Conservation (phyloP, 2,113 vertebrate genomes). For the Talpa occidentalis region DNA sequence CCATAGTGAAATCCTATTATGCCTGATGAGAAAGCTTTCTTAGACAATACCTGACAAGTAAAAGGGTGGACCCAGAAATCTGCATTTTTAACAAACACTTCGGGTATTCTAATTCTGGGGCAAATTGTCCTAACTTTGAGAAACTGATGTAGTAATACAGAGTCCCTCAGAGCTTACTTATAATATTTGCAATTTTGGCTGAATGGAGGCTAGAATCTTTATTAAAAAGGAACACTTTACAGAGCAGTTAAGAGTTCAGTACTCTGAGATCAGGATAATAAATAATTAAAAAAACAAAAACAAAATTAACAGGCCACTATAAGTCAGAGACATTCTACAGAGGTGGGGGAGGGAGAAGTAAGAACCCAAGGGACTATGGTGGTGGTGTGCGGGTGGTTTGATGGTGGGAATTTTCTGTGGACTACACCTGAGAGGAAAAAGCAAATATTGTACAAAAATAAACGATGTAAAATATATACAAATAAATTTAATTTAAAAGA, state of each 20-base stretch:
- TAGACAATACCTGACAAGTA: neutral
- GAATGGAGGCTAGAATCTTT: neutral
- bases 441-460: too few relatives aligned
- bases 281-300: too few relatives aligned
- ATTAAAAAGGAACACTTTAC: neutral
- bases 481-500: too few relatives aligned
- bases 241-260: neutral
- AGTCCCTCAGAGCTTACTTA: neutral
- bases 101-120: neutral
- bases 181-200: neutral
- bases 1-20: neutral
- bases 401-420: too few relatives aligned
- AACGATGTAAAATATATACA: too few relatives aligned
- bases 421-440: too few relatives aligned
- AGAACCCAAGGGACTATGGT: too few relatives aligned
- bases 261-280: neutral
- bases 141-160: neutral
- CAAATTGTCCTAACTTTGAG: neutral
- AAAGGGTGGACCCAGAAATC: neutral
- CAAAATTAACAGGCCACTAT: too few relatives aligned
- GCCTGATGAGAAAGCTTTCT: neutral
- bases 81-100: constrained; percentile 8
- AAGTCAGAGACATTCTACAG: too few relatives aligned
- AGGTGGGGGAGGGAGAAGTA: too few relatives aligned
- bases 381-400: too few relatives aligned